Base-by-base conservation (phyloP, 2,113 vertebrate genomes). In the Kobus ellipsiprymnus region DNA sequence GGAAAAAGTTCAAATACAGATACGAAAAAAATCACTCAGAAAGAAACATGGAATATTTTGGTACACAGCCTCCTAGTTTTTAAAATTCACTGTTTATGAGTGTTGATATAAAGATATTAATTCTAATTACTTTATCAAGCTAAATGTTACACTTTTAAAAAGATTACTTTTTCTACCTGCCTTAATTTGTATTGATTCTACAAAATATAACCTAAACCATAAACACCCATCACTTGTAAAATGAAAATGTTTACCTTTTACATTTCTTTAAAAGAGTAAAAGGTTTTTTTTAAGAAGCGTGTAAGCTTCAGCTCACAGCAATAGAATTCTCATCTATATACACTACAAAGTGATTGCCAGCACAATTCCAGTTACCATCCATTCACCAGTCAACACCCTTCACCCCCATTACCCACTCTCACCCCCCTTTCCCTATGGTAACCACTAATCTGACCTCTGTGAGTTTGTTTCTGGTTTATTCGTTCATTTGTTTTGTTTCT, bases 191-290 rank as follows among this genome's bases (percentile, higher is more conserved):
- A 52, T 82, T 87, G 90, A 95, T 62, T 95, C 16, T 46, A 64
- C 3, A 95, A 94, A 95, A 97, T 29, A 44, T 57, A 94, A 95
- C n/a, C 67, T 16, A 89, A 62, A 60, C 19, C 44, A 60, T 46
- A 91, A 81, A 95, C 11, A 87, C 6, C 5, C 5, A 55, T 91
- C 60, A 54, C 44, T 92, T 95, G 23, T 59, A 93, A 95, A 95
- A 96, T 67, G n/a, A 94, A 98, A 95, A 54, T 17, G 59, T 96
- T 95, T 83, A 60, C 33, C 9, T 81, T 87, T 85, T 64, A 90
- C 15, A 29, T 78, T 90, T 87, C 36, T 29, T 86, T 19, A 67
- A 95, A 91, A 91, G 33, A 86, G 67, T 83, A 57, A 91, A 80
- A 14, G 11, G 6, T 36, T 83, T 25, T 54, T 54, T 83, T 36